These are phyloP conservation scores for Diloba caeruleocephala DNA, from an alignment of 2,888 invertebrate species.

Conservation along the genomic window DNA sequence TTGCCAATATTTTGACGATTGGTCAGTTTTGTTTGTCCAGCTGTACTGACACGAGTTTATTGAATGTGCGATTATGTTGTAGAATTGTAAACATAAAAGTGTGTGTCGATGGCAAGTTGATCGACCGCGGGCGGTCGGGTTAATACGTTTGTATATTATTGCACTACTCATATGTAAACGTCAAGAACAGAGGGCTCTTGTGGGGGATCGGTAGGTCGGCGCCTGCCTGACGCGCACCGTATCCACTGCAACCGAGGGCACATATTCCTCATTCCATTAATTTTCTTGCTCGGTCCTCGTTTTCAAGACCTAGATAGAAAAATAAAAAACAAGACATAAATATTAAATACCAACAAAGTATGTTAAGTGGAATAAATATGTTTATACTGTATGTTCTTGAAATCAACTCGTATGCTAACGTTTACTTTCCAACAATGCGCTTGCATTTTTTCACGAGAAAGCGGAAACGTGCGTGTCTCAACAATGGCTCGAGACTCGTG, in stretches of 20 bases:
- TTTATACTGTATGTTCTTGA: conserved; percentile 60
- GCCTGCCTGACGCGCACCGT: conserved; percentile 67
- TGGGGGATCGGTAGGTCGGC: conserved; percentile 68
- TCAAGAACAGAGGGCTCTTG: conserved; percentile 79
- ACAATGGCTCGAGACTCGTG: conserved; percentile 82
- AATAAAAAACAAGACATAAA: conserved; percentile 13
- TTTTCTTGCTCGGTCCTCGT: conserved; percentile 21
- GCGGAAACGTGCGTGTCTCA: conserved; percentile 86
- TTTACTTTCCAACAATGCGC: conserved; percentile 84
- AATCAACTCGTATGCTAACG: conserved; percentile 64
- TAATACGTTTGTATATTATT: conserved; percentile 63
- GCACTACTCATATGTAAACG: conserved; percentile 66
- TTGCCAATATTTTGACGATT: not conserved
- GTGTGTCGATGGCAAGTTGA: conserved; percentile 51
- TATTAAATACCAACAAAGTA: conserved; percentile 2
- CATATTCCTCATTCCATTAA: conserved; percentile 28
- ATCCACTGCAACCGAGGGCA: conserved; percentile 36
- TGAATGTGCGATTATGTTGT: conserved; percentile 26
- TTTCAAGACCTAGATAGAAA: conserved; percentile 22
- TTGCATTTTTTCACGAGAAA: conserved; percentile 88
- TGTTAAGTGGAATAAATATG: conserved; percentile 33
- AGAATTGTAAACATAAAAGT: conserved; percentile 38
- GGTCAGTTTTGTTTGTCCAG: conserved; percentile 13
- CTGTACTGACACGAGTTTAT: conserved; percentile 14
- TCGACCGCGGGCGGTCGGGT: conserved; percentile 56